Percentiles rank a stretch among this genome's conserved stretches.
phyloP scores from a whole-genome alignment of 2,888 invertebrate genomes.

The Leptopterna dolabrata region DNA sequence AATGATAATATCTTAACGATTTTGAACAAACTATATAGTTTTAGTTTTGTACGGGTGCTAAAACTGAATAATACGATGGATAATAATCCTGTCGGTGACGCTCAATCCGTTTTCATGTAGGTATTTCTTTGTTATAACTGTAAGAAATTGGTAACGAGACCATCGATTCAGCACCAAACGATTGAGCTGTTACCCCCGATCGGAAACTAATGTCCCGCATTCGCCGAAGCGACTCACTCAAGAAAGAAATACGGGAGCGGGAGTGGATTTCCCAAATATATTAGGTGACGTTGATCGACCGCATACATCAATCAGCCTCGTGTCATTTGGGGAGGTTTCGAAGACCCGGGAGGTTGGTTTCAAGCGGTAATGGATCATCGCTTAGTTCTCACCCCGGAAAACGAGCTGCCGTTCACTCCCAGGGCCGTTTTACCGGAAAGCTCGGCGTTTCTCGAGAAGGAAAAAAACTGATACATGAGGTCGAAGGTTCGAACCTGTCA shows the following conservation, averaged over 20 bases:
- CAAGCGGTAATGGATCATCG: not conserved
- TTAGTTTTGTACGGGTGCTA: no score
- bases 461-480: not conserved
- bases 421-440: not conserved
- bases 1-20: no score
- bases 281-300: constrained; percentile 41
- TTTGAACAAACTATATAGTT: no score
- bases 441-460: not conserved
- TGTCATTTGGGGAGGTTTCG: constrained; percentile 10
- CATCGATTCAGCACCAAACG: not conserved
- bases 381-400: constrained; percentile 2
- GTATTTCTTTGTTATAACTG: no score
- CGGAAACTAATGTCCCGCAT: not conserved
- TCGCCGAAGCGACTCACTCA: not conserved
- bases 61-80: no score
- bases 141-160: not conserved
- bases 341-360: not conserved
- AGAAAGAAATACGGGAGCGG: not conserved
- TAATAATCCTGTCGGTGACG: no score
- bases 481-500: not conserved
- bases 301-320: constrained; percentile 37
- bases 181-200: not conserved
- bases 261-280: constrained; percentile 5
- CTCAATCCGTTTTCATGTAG: no score
- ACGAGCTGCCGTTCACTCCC: constrained; percentile 2